Conservation (phyloP, 2,888 invertebrate genomes). For the Esperia sulphurella region DNA sequence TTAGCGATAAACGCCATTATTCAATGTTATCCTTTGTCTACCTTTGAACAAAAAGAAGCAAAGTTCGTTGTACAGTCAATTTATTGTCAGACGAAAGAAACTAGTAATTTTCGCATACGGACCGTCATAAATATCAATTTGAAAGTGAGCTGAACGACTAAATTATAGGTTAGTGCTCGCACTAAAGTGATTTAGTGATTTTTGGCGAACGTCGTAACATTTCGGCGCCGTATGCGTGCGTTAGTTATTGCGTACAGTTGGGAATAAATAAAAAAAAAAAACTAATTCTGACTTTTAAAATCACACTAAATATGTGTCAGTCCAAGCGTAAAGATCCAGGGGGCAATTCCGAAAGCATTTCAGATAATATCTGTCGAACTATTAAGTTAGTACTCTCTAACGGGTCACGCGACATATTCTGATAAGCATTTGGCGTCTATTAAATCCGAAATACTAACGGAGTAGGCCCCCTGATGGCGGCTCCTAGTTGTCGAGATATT, state of each 20-base stretch:
- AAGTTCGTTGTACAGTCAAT: slow-evolving; percentile 16
- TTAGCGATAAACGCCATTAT: no score
- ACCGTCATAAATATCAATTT: slow-evolving; percentile 58
- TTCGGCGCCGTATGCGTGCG: slow-evolving; percentile 26
- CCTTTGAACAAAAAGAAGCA: not conserved
- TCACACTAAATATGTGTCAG: no score
- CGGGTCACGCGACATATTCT: no score
- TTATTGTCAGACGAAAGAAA: slow-evolving; percentile 24
- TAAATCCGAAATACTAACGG: no score
- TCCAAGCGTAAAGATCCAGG: no score
- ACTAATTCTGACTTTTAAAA: no score
- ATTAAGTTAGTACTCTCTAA: no score
- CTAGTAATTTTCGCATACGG: slow-evolving; percentile 48
- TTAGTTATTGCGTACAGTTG: not conserved
- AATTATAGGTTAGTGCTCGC: slow-evolving; percentile 45
- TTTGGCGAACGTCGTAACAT: slow-evolving; percentile 26
- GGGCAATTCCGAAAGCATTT: no score
- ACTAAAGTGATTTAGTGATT: slow-evolving; percentile 39
- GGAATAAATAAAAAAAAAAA: not conserved
- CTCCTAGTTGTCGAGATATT: no score
- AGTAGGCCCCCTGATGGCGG: no score
- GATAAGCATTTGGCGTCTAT: no score
- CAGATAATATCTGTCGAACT: no score
- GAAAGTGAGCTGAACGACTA: slow-evolving; percentile 30
- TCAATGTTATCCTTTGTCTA: not conserved